Evolutionary conservation across 1,140 invertebrate genomes (phyloP), one percentile per base, ranked within the genome.

Genomic region (Acromyrmex charruanus): DNA sequence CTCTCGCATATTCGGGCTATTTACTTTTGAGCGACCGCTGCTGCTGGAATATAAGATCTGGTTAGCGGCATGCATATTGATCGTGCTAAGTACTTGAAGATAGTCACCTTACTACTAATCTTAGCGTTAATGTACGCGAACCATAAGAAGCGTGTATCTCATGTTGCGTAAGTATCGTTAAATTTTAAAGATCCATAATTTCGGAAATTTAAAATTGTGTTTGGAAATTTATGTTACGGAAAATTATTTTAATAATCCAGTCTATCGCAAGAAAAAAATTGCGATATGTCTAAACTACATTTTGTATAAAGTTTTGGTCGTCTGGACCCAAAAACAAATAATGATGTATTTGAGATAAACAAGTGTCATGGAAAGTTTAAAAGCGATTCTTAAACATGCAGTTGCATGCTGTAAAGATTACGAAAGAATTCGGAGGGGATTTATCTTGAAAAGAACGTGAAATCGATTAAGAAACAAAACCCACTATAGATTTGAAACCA

Each of bases 41-140:
- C 16, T 4, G 31, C 49, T 14, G 25, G 25, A 84, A 74, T 84
- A 35, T 55, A 84, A 74, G 21, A 58, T 74, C 28, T 39, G 69
- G 39, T 74, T 82, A 59, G 25, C 68, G 18, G 28, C 25, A 39
- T 59, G 28, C 25, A 75, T 84, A 84, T 84, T 84, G 80, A 84
- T 84, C 69, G 44, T n/a, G 55, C 69, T 63, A 84, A 84, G 69
- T 75, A 74, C 80, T 63, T 75, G 31, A 31, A 84, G 80, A 75
- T 84, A 84, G 58, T 75, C 69, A 84, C 74, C 80, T 75, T 61
- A 16, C 58, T 71, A 35, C 69, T 49, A 63, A 84, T 84, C 80
- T 84, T 75, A 75, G 25, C 39, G 21, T 51, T 61, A 82, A 74
- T 74, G 55, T 51, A 75, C 18, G 55, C 39, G 55, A 2, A 31